Conservation (phyloP, 2,113 vertebrate genomes). For the Nesogale talazaci region DNA sequence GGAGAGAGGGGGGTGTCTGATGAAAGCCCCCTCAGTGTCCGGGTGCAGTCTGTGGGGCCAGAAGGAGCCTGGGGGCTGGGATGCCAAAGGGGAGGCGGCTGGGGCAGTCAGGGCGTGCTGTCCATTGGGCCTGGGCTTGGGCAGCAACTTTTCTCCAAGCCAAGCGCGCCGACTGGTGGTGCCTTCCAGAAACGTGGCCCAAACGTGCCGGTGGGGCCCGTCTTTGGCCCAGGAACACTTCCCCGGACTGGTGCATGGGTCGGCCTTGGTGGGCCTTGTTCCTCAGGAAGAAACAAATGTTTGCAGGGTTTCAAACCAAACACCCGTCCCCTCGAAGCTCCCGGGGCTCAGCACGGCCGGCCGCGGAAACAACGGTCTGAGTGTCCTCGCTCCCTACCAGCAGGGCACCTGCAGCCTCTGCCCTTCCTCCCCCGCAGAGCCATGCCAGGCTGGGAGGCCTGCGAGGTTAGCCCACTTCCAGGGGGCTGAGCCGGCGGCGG, state of each 20-base stretch:
- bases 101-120: not conserved
- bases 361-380: too few relatives aligned
- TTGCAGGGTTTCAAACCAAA: not conserved
- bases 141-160: not conserved
- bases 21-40: rapidly evolving
- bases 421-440: not conserved
- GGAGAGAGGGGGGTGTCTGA: too few relatives aligned
- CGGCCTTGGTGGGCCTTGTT: not conserved
- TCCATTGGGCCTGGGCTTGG: not conserved
- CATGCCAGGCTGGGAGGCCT: too few relatives aligned
- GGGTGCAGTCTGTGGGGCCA: rapidly evolving
- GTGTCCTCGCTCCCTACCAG: not conserved
- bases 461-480: not conserved
- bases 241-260: not conserved
- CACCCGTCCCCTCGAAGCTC: not conserved
- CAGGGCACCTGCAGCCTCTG: not conserved
- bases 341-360: not conserved
- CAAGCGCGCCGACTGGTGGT: rapidly evolving
- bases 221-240: not conserved
- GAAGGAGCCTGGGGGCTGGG: not conserved
- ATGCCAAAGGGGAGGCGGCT: not conserved
- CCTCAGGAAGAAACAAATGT: not conserved
- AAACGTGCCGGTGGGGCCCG: not conserved
- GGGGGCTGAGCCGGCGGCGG: rapidly evolving
- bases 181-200: not conserved